Conservation (phyloP, 2,797 vertebrate species). For the Psittacula derbiana region DNA sequence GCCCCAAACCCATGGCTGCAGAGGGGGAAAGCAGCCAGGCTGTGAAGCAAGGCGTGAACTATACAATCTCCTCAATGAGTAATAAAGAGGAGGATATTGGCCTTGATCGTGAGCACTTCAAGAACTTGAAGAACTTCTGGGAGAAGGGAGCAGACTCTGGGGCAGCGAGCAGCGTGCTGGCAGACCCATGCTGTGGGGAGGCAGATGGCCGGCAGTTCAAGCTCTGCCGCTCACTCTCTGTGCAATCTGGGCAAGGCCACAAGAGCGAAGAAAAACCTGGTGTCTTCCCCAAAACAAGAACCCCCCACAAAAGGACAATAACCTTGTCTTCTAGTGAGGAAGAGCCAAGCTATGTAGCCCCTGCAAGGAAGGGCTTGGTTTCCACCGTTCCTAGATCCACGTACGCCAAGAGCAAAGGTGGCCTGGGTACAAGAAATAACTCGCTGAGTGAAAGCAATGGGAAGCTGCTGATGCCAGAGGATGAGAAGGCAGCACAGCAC, state of each 20-base stretch:
- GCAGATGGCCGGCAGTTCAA: neutral
- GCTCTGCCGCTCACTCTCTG: neutral
- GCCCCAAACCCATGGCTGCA: neutral
- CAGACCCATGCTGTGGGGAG: neutral
- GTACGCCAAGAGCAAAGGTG: neutral
- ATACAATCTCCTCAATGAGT: conserved; percentile 52
- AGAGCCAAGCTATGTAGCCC: conserved; percentile 30
- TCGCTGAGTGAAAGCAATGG: neutral
- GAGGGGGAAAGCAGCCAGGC: neutral
- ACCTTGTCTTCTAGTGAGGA: conserved; percentile 69
- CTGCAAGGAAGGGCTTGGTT: conserved; percentile 36
- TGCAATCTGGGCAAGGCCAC: conserved; percentile 20
- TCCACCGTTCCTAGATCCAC: neutral
- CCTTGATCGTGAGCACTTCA: conserved; percentile 60
- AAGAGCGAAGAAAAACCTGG: neutral
- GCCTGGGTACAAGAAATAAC: neutral
- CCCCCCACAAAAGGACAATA: conserved; percentile 53
- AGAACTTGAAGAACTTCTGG: conserved; percentile 72
- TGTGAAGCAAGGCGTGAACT: conserved; percentile 1
- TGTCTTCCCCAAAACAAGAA: neutral
- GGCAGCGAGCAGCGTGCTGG: neutral
- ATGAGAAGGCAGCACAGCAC: conserved; percentile 23
- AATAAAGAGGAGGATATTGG: conserved; percentile 56
- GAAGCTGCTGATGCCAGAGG: conserved; percentile 2
- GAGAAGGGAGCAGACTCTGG: conserved; percentile 62